Conservation (phyloP, 2,888 invertebrate genomes). For the Ennomos erosarius region DNA sequence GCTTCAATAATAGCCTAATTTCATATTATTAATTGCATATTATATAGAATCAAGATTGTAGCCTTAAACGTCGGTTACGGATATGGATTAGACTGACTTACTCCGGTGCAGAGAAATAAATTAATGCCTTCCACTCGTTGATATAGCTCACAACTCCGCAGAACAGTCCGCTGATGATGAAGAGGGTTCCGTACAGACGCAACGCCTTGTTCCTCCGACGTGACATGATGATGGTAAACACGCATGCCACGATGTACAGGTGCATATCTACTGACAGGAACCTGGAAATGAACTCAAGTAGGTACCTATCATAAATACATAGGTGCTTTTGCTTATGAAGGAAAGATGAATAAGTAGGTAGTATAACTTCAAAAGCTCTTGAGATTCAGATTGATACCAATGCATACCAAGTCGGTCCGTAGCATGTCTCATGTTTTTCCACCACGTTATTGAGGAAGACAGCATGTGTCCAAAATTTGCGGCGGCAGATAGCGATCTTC, state of each 20-base stretch:
- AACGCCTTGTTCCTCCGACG: slow-evolving; percentile 35
- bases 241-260: slow-evolving; percentile 41
- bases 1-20: no score
- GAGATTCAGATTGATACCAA: no score
- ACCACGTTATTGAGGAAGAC: slow-evolving; percentile 17
- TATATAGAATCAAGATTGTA: no score
- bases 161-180: slow-evolving; percentile 28
- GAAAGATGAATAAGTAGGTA: no score
- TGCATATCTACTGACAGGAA: slow-evolving; percentile 46
- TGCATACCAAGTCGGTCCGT: slow-evolving; percentile 13
- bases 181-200: slow-evolving; percentile 30
- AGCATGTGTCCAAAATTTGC: slow-evolving; percentile 15
- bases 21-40: no score
- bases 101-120: slow-evolving; percentile 38
- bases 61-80: no score
- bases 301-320: no score
- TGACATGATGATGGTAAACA: slow-evolving; percentile 39
- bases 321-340: not conserved
- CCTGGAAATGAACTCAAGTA: slow-evolving; percentile 37
- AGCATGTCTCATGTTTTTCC: slow-evolving; percentile 8
- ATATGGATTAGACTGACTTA: slow-evolving; percentile 41
- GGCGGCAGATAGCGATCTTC: slow-evolving; percentile 7
- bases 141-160: slow-evolving; percentile 32
- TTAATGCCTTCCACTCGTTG: slow-evolving; percentile 31
- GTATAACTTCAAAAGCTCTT: no score